Conservation (phyloP, 1,140 invertebrate species). For the Aricia agestis region DNA sequence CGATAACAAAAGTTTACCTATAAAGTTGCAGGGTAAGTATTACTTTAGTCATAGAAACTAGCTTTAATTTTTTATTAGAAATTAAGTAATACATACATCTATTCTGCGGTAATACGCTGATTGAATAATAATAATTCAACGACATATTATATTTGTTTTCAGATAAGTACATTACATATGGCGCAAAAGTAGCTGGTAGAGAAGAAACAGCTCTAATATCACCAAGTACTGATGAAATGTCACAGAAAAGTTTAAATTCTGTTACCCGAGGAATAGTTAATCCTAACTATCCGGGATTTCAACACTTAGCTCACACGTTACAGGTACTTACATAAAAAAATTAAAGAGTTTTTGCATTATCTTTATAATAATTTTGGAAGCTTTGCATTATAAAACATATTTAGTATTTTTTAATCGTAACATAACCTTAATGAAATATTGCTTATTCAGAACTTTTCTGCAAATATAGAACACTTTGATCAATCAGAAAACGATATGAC, state of each 20-base stretch:
- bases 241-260: constrained; percentile 54
- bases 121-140: background rate
- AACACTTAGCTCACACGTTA: constrained; percentile 78
- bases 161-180: constrained; percentile 5
- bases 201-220: constrained; percentile 58
- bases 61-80: background rate
- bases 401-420: background rate
- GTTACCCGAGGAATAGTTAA: constrained; percentile 83
- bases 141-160: background rate
- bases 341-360: constrained; percentile 9
- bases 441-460: constrained; percentile 55
- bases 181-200: constrained; percentile 33
- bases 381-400: background rate
- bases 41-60: background rate
- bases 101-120: background rate
- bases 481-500: constrained; percentile 72
- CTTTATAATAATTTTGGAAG: no score
- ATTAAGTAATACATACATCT: no score
- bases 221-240: constrained; percentile 72
- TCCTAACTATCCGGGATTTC: constrained; percentile 86
- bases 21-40: background rate
- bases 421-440: background rate
- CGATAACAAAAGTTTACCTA: background rate
- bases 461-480: constrained; percentile 62
- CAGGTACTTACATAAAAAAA: constrained; percentile 46